phyloP scores from a whole-genome alignment of 2,797 vertebrate species.

The Micropoecilia bifurca region DNA sequence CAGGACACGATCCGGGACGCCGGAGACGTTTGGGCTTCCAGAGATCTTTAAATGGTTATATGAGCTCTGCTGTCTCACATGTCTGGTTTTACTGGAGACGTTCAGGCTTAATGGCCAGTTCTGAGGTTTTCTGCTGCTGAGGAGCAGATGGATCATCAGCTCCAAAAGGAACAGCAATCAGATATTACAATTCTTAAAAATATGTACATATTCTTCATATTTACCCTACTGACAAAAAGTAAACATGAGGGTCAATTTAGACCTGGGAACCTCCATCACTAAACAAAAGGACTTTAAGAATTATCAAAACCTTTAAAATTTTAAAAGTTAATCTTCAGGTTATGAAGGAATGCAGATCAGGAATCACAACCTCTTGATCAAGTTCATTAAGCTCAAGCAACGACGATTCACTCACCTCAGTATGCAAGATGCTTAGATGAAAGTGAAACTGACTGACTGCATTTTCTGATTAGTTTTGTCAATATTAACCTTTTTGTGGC shows the following conservation, averaged over 20 bases:
- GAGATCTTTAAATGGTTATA: background rate
- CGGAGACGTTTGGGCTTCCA: background rate
- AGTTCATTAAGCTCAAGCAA: background rate
- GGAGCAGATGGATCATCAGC: background rate
- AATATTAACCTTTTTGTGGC: background rate
- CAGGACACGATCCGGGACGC: conserved; percentile 2
- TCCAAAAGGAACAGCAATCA: background rate
- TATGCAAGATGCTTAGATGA: too few species aligned
- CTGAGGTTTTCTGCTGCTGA: background rate
- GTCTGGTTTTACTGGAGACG: background rate
- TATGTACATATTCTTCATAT: background rate
- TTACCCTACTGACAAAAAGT: background rate
- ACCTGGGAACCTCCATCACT: background rate
- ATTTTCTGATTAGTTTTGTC: background rate
- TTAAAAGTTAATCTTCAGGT: background rate
- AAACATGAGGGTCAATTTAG: background rate
- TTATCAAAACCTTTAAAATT: background rate
- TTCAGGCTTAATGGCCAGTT: background rate
- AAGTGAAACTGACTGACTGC: too few species aligned
- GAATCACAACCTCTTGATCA: background rate
- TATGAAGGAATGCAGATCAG: background rate
- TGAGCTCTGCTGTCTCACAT: background rate
- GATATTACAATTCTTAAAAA: background rate
- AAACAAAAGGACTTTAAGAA: background rate
- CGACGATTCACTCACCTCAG: too few species aligned